Evolutionary conservation across 2,113 vertebrate genomes (phyloP).

Genomic region (Anser brachyrhynchus): DNA sequence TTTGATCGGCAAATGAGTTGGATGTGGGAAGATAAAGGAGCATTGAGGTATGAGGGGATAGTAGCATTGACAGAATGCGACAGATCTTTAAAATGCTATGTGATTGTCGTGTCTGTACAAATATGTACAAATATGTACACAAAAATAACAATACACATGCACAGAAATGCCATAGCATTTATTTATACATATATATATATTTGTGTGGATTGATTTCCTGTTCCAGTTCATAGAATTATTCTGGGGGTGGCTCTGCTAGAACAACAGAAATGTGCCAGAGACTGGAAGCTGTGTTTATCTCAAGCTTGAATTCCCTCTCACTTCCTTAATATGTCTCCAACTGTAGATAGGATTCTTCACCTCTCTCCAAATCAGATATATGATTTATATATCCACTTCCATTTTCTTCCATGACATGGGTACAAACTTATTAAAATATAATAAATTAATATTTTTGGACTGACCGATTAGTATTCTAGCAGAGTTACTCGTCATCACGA

Average conservation of each 20-base stretch:
- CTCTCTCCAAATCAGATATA: background rate
- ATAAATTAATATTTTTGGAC: background rate
- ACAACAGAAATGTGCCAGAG: background rate
- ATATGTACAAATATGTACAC: background rate
- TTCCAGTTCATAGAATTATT: background rate
- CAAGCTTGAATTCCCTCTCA: background rate
- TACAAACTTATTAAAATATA: background rate
- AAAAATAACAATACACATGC: background rate
- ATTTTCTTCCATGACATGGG: background rate
- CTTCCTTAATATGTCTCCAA: background rate
- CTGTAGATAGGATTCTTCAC: background rate
- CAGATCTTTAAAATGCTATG: background rate
- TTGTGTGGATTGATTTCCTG: background rate
- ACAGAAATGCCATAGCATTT: background rate
- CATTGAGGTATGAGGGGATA: background rate
- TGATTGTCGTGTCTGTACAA: background rate
- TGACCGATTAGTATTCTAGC: background rate
- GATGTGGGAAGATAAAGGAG: background rate
- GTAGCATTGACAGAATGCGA: background rate
- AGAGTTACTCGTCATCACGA: background rate
- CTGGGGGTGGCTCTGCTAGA: background rate
- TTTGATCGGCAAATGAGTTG: background rate
- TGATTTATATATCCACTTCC: rapidly evolving
- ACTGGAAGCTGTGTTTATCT: background rate
- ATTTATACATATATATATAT: background rate